phyloP scores from a whole-genome alignment of 2,888 invertebrate species.

The Heteromyza rotundicornis region DNA sequence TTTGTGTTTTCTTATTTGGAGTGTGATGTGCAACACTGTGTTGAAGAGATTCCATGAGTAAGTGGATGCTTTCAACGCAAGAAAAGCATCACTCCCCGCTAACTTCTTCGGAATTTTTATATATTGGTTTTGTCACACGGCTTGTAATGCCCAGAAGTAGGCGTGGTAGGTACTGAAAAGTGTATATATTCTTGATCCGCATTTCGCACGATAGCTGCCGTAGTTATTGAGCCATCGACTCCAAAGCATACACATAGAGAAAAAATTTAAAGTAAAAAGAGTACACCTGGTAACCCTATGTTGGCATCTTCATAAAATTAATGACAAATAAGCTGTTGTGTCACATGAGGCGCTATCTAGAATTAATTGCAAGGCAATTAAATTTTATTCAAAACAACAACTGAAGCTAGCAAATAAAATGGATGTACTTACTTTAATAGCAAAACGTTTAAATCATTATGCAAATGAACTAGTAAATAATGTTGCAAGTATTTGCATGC shows the following conservation, averaged over 20 bases:
- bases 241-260: too few relatives aligned
- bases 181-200: too few relatives aligned
- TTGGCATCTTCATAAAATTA: too few relatives aligned
- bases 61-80: neutral
- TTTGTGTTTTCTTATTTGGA: neutral
- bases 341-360: neutral
- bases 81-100: neutral
- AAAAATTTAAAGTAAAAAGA: too few relatives aligned
- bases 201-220: too few relatives aligned
- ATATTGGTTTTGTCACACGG: too few relatives aligned
- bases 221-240: too few relatives aligned
- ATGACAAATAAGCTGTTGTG: neutral
- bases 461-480: neutral
- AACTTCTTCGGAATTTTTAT: too few relatives aligned
- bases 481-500: neutral
- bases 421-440: neutral
- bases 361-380: neutral
- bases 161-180: too few relatives aligned
- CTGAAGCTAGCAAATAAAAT: neutral
- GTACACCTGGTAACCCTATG: too few relatives aligned
- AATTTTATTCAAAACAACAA: neutral
- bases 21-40: neutral
- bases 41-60: neutral
- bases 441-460: slow-evolving; percentile 1
- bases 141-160: too few relatives aligned